Evolutionary conservation across 1,140 invertebrate species (phyloP).

Genomic region (Apis laboriosa): DNA sequence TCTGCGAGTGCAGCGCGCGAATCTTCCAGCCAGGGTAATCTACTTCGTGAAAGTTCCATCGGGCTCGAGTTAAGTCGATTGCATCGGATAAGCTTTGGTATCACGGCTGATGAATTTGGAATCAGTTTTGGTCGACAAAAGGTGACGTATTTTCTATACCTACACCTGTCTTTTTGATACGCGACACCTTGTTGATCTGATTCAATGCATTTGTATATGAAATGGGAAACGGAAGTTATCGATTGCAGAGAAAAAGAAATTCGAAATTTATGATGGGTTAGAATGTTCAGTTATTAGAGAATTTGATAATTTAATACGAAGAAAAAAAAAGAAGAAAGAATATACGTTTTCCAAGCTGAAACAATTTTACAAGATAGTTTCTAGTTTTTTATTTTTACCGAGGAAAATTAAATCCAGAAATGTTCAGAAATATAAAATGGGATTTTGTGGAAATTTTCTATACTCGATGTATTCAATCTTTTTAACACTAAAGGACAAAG

Average conservation of each 20-base stretch:
- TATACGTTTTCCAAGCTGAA: not conserved
- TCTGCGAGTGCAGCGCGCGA: conserved; percentile 36
- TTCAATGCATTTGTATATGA: too few relatives aligned
- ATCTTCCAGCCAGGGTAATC: conserved; percentile 50
- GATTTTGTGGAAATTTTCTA: not conserved
- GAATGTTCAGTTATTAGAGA: too few relatives aligned
- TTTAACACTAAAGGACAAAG: too few relatives aligned
- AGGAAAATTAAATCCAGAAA: not conserved
- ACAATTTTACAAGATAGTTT: not conserved
- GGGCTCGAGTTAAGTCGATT: conserved; percentile 59
- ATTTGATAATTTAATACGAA: too few relatives aligned
- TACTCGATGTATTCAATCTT: too few relatives aligned
- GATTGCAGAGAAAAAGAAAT: too few relatives aligned
- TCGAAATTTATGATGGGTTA: too few relatives aligned
- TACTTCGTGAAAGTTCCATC: conserved; percentile 58
- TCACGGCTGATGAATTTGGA: conserved; percentile 57
- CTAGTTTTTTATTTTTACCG: too few relatives aligned
- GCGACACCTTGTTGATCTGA: not conserved
- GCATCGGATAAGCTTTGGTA: conserved; percentile 57
- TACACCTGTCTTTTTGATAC: not conserved
- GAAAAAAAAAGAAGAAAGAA: too few relatives aligned
- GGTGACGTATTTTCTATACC: conserved; percentile 29
- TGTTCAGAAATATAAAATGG: not conserved
- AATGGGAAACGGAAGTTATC: too few relatives aligned
- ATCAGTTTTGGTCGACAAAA: conserved; percentile 4